Evolutionary conservation across 92 coral and sea anemone genomes (phyloP).

Genomic region (Phymanthus crucifer): DNA sequence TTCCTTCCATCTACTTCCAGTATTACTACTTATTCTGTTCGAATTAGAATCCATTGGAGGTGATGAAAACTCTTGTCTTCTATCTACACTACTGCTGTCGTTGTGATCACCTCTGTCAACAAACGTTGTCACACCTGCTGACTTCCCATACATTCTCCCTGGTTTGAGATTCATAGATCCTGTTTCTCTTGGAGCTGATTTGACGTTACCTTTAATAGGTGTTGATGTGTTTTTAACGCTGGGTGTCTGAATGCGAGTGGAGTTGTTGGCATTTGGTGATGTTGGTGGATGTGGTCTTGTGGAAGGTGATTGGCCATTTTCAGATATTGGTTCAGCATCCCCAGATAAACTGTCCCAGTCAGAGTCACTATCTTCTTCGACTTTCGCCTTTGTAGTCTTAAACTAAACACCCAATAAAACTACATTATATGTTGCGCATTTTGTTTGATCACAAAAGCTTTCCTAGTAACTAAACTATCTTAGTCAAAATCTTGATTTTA

Average conservation of each 20-base stretch:
- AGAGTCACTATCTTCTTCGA: constrained; percentile 79
- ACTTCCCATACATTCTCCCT: constrained; percentile 73
- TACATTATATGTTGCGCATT: not conserved
- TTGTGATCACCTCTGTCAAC: constrained; percentile 58
- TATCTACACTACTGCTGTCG: constrained; percentile 44
- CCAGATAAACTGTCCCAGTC: constrained; percentile 99
- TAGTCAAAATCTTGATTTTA: not conserved
- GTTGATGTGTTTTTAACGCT: constrained; percentile 16
- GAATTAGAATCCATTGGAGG: constrained; percentile 36
- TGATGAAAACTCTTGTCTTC: constrained; percentile 40
- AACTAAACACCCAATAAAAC: constrained; percentile 36
- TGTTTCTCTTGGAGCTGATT: constrained; percentile 34
- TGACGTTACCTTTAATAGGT: constrained; percentile 23
- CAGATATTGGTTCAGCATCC: constrained; percentile 71
- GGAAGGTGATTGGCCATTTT: constrained; percentile 70
- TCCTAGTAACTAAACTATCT: too few relatives aligned
- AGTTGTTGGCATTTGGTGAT: constrained; percentile 51
- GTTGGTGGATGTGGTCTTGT: constrained; percentile 67
- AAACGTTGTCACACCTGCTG: constrained; percentile 64
- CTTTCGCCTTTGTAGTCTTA: constrained; percentile 31
- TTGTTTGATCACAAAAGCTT: not conserved
- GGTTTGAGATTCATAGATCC: constrained; percentile 50
- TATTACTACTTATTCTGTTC: constrained; percentile 26
- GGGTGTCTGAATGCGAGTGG: constrained; percentile 21
- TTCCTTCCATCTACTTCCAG: constrained; percentile 27